These are phyloP conservation scores for Trissonchulus sp. DNA, from an alignment of 2,888 invertebrate species.

Conservation along the genomic window DNA sequence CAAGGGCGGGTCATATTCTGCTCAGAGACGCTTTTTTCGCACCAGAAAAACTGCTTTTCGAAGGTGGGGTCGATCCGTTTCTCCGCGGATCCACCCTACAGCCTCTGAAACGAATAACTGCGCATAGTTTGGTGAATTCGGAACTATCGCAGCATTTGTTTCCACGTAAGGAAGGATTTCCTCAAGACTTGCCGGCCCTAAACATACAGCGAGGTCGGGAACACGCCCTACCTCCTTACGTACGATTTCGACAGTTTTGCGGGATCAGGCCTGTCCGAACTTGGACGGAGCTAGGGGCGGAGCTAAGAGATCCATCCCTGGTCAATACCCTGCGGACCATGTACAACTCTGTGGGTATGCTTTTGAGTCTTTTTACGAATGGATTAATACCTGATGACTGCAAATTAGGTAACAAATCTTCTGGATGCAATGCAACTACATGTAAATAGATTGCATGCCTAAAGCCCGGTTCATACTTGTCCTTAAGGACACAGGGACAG, in stretches of 20 bases:
- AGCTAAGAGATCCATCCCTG: constrained; percentile 14
- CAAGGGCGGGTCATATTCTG: constrained; percentile 65
- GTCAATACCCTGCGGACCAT: not conserved
- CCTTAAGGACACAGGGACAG: too few relatives aligned
- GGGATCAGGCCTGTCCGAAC: constrained; percentile 41
- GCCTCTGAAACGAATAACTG: constrained; percentile 58
- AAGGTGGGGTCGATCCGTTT: constrained; percentile 90
- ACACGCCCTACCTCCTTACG: constrained; percentile 54
- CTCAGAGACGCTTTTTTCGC: constrained; percentile 89
- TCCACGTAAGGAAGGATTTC: constrained; percentile 13
- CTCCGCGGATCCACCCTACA: constrained; percentile 77
- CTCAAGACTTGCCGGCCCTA: constrained; percentile 53
- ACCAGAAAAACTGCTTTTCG: constrained; percentile 84
- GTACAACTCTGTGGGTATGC: constrained; percentile 19
- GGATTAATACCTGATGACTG: too few relatives aligned
- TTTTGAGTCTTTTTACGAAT: not conserved
- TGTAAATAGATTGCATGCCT: too few relatives aligned
- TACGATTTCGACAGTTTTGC: constrained; percentile 50
- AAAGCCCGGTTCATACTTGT: too few relatives aligned
- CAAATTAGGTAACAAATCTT: too few relatives aligned
- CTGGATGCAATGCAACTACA: too few relatives aligned
- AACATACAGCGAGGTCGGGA: constrained; percentile 55
- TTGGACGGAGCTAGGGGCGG: constrained; percentile 7
- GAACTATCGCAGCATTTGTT: constrained; percentile 28
- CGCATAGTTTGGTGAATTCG: constrained; percentile 15